Conservation (phyloP, 35 echinoderm and acorn worm genomes). For the Ptychodera flava region DNA sequence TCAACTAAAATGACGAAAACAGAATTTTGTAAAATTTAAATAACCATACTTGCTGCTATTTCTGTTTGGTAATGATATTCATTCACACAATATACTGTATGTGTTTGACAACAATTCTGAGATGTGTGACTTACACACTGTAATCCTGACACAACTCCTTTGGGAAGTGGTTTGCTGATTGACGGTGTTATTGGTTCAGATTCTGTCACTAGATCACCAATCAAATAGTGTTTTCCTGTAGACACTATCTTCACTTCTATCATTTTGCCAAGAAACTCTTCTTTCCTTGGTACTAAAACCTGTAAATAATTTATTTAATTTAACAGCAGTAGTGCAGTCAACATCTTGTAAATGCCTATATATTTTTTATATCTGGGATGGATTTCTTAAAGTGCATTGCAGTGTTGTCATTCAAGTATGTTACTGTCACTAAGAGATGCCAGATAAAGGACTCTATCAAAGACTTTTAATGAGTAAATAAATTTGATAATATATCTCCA, state of each 20-base stretch:
- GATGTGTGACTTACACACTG: not conserved
- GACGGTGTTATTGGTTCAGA: not conserved
- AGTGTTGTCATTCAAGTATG: no score
- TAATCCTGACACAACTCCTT: slow-evolving; percentile 6
- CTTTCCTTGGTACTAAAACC: slow-evolving; percentile 88
- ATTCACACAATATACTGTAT: not conserved
- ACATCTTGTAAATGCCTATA: no score
- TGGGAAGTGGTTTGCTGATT: not conserved
- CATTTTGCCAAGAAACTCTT: slow-evolving; percentile 76
- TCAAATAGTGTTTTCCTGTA: slow-evolving; percentile 90
- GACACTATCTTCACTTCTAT: slow-evolving; percentile 73
- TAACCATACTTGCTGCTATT: not conserved
- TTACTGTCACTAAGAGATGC: no score
- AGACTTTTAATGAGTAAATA: no score
- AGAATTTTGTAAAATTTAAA: not conserved
- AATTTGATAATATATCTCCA: no score
- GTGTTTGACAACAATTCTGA: not conserved
- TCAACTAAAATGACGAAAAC: no score
- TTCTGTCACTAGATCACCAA: slow-evolving; percentile 28
- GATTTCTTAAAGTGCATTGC: no score
- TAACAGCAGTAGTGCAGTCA: no score
- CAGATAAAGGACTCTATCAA: no score
- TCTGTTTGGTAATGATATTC: not conserved
- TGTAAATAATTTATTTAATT: no score
- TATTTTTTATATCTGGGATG: no score